Conservation (phyloP, 2,797 vertebrate genomes). For the Salarias fasciatus region DNA sequence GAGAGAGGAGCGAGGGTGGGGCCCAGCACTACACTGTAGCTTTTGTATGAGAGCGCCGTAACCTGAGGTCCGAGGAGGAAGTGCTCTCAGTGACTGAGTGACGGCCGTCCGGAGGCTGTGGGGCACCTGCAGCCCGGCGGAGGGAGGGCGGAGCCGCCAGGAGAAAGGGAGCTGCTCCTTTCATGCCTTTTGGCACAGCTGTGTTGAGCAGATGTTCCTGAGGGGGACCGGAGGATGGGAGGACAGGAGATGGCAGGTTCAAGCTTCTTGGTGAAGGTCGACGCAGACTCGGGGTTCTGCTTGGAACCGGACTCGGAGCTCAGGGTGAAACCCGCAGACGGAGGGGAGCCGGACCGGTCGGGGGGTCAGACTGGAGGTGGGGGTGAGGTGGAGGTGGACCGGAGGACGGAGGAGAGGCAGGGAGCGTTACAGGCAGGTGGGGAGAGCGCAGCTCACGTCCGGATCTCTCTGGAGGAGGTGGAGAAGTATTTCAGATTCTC, state of each 20-base stretch:
- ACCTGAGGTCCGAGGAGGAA: constrained; percentile 74
- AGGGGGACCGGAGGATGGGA: constrained; percentile 50
- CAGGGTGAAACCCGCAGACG: constrained; percentile 12
- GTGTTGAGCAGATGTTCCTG: constrained; percentile 44
- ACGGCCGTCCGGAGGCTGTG: constrained; percentile 45
- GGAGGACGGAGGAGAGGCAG: constrained; percentile 1
- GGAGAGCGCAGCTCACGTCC: constrained; percentile 60
- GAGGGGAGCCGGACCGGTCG: constrained; percentile 19
- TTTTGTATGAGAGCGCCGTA: constrained; percentile 74
- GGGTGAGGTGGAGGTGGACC: constrained; percentile 12
- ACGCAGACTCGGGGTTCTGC: constrained; percentile 52
- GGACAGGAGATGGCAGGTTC: constrained; percentile 44
- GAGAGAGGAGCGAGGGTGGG: constrained; percentile 52
- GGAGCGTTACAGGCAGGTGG: constrained; percentile 25
- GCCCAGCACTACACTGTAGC: constrained; percentile 65
- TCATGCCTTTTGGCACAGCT: constrained; percentile 29
- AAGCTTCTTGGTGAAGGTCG: constrained; percentile 32
- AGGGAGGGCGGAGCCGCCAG: constrained; percentile 43
- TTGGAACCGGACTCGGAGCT: constrained; percentile 27
- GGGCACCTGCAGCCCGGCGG: constrained; percentile 62
- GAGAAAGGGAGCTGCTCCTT: constrained; percentile 21
- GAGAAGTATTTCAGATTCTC: constrained; percentile 80
- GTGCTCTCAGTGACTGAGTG: constrained; percentile 57
- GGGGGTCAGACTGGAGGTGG: constrained; percentile 10
- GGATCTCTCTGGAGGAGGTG: constrained; percentile 81